Evolutionary conservation across 1,140 invertebrate species (phyloP).

Genomic region (Phymorhynchus buccinoides): DNA sequence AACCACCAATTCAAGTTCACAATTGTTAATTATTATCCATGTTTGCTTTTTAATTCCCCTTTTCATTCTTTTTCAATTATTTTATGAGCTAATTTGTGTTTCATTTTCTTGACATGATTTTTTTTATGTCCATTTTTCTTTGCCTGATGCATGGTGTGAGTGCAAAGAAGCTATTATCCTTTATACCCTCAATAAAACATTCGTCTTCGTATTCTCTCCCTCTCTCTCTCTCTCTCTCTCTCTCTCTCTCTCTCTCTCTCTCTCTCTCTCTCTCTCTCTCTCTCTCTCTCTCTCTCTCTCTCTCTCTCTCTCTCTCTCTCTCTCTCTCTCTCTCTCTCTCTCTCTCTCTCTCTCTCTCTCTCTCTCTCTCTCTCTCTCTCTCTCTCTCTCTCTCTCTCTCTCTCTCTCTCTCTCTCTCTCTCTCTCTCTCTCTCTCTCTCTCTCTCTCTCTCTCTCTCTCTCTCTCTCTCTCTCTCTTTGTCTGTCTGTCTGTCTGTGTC

Average conservation of each 20-base stretch:
- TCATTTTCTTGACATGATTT: too few species aligned
- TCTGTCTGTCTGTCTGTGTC: neutral
- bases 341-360: neutral
- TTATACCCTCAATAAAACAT: too few species aligned
- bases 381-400: neutral
- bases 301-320: neutral
- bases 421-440: neutral
- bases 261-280: neutral
- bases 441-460: neutral
- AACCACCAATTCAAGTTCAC: too few species aligned
- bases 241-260: conserved; percentile 10
- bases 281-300: neutral
- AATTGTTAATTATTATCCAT: too few species aligned
- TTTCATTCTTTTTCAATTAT: too few species aligned
- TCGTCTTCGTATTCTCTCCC: too few species aligned
- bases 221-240: neutral
- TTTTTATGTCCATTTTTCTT: too few species aligned
- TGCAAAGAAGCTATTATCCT: too few species aligned
- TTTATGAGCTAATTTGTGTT: too few species aligned
- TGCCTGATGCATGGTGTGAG: too few species aligned
- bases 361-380: neutral
- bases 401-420: conserved; percentile 10
- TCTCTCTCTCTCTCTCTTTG: neutral
- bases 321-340: conserved; percentile 10
- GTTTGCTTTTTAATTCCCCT: too few species aligned